Evolutionary conservation across 2,888 invertebrate species (phyloP).

Genomic region (Drosophila monieri): DNA sequence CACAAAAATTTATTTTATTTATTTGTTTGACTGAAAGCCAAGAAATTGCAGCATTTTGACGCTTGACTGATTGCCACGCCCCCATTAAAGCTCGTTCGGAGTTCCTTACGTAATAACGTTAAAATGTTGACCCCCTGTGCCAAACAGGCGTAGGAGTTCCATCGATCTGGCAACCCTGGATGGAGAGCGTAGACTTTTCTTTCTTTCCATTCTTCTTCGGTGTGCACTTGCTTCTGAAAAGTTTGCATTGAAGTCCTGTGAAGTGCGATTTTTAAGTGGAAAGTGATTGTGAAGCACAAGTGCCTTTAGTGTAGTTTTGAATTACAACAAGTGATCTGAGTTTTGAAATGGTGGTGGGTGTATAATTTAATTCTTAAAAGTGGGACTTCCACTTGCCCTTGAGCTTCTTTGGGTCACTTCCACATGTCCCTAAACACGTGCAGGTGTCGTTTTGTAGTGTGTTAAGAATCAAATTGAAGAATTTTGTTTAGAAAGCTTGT

Average conservation of each 20-base stretch:
- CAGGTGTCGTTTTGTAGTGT: too few species aligned
- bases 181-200: background rate
- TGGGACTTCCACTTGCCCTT: background rate
- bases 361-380: background rate
- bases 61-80: constrained; percentile 77
- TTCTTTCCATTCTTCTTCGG: background rate
- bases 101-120: constrained; percentile 32
- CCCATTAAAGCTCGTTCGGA: constrained; percentile 4
- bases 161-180: constrained; percentile 22
- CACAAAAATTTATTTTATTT: constrained; percentile 77
- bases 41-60: constrained; percentile 74
- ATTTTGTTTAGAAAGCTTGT: too few species aligned
- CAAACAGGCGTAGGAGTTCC: constrained; percentile 43
- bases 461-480: too few species aligned
- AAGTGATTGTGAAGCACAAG: background rate
- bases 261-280: background rate
- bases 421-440: background rate
- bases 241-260: background rate
- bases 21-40: constrained; percentile 65
- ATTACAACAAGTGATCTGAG: background rate
- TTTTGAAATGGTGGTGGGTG: constrained; percentile 21
- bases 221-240: background rate
- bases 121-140: background rate
- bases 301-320: too few species aligned
- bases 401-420: background rate